A percentile compares a stretch with the other conserved stretches of the same genome.
These are phyloP conservation scores for Gopherus flavomarginatus DNA, from an alignment of 2,113 vertebrate genomes.

Conservation along the genomic window DNA sequence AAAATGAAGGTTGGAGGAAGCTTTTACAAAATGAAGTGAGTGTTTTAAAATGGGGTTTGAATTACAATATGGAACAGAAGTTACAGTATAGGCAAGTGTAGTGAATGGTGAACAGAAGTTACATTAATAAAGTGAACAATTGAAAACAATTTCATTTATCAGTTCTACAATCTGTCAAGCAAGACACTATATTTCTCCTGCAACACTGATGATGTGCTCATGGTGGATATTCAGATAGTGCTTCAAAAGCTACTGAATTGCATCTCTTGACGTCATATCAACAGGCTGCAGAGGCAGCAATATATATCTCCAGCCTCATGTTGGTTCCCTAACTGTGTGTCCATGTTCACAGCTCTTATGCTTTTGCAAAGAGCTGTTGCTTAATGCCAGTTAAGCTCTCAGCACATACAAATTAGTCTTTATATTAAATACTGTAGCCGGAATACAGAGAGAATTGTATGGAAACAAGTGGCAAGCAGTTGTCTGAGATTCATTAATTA, in stretches of 20 bases:
- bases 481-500: not conserved
- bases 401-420: not conserved
- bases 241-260: not conserved
- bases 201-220: not conserved
- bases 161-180: too few species aligned
- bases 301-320: not conserved
- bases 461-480: not conserved
- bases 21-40: too few species aligned
- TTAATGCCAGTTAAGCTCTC: not conserved
- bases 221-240: not conserved
- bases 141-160: too few species aligned
- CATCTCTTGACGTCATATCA: not conserved
- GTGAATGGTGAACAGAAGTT: too few species aligned
- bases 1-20: too few species aligned
- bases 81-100: too few species aligned
- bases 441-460: not conserved
- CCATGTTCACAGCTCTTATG: not conserved
- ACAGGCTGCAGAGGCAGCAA: not conserved
- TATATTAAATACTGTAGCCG: not conserved
- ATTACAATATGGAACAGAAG: too few species aligned
- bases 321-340: not conserved
- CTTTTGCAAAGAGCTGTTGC: not conserved
- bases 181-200: not conserved
- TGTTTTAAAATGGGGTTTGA: too few species aligned
- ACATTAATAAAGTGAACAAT: too few species aligned